These are phyloP conservation scores for Trachops cirrhosus DNA, from an alignment of 2,797 vertebrate genomes.

Conservation along the genomic window DNA sequence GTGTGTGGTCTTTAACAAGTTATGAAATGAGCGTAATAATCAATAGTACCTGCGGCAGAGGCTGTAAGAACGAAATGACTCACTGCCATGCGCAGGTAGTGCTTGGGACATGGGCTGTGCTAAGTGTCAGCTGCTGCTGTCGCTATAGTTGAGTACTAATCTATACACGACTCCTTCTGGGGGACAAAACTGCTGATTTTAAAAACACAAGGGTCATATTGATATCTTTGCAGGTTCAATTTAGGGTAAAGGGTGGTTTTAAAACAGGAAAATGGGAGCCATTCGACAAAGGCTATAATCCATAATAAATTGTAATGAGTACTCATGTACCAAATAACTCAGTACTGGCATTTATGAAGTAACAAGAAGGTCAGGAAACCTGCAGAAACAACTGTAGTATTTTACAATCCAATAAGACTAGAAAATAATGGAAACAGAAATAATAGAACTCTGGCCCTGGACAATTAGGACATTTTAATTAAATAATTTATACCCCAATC, in stretches of 20 bases:
- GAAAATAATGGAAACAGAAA: not conserved
- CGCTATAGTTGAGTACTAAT: not conserved
- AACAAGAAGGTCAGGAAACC: conserved; percentile 17
- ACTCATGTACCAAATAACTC: not conserved
- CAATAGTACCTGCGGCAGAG: not conserved
- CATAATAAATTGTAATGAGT: not conserved
- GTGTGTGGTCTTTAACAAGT: not conserved
- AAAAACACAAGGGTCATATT: not conserved
- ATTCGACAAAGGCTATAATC: not conserved
- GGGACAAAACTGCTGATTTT: not conserved
- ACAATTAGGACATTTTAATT: not conserved
- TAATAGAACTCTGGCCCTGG: not conserved
- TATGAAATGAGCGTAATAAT: not conserved
- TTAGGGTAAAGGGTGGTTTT: not conserved
- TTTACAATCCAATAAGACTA: not conserved
- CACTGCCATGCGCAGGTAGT: not conserved
- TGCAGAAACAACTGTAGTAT: not conserved
- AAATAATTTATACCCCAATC: not conserved
- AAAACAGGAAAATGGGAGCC: not conserved
- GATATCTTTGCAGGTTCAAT: not conserved
- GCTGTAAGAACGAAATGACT: not conserved
- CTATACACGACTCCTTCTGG: not conserved
- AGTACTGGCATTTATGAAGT: not conserved
- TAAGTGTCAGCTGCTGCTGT: not conserved
- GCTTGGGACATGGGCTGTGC: not conserved